Base-by-base conservation (phyloP, 2,113 vertebrate genomes). In the Columba janthina region DNA sequence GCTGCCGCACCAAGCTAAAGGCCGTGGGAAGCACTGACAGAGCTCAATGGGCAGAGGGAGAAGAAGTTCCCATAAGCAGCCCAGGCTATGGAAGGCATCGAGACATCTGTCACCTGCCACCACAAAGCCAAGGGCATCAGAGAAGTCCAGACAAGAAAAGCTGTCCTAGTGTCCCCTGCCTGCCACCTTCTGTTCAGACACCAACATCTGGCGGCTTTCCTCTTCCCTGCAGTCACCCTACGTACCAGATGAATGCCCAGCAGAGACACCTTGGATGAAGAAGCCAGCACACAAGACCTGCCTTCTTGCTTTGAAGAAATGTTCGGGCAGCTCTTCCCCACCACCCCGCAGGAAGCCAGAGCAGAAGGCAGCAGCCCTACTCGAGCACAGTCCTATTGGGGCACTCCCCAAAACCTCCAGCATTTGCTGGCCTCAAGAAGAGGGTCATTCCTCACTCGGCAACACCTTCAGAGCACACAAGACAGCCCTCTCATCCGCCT, bases 1-100 rank as follows among this genome's bases (percentile, higher is more conserved):
- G 77, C 73, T 81, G 67, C 64, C 3, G 15, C 72, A 80, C 88
- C 72, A 80, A 72, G 93, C 40, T 64, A 65, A 72, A 93, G 76
- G 83, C 90, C 2, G 4, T 31, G 69, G 93, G 90, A 96, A 96
- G 88, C 94, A 96, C 85, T 2, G 13, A 88, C 72, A 72, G 88
- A 93, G 57, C 85, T 75, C 48, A 5, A 50, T 6, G 34, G 56
- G 71, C 53, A 88, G 67, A 83, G 66, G 44, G 22, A 69, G 50
- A 60, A 54, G 8, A 89, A 89, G 66, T 29, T 91, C 66, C 36
- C 71, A 51, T 57, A 48, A 46, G 51, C 84, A 79, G 62, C 81
- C 25, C 50, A 57, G 51, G 76, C 73, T 67, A 80, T 0, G 6
- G 38, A 48, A 67, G 74, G 80, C 75, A 79, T 38, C 0, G 0